phyloP scores from a whole-genome alignment of 35 echinoderm and acorn worm species.

The Anneissia japonica region DNA sequence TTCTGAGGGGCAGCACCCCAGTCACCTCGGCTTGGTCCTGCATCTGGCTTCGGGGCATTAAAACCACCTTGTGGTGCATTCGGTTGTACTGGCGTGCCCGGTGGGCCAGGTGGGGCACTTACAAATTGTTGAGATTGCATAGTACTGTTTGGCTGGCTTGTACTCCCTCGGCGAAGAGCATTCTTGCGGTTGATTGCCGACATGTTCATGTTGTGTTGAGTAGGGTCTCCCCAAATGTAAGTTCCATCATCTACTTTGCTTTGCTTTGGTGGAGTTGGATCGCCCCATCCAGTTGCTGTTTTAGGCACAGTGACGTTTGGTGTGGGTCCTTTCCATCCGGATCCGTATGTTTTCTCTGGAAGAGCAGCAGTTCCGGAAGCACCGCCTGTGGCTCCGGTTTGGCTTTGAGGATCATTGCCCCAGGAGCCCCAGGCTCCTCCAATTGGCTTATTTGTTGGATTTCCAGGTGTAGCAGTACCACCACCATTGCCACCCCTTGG shows the following conservation, averaged over 20 bases:
- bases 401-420: background rate
- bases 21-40: background rate
- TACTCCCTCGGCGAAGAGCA: conserved; percentile 13
- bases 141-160: conserved; percentile 65
- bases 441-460: background rate
- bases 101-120: conserved; percentile 32
- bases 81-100: conserved; percentile 39
- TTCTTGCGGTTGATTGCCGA: conserved; percentile 16
- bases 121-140: conserved; percentile 82
- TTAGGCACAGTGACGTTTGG: conserved; percentile 11
- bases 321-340: conserved; percentile 7
- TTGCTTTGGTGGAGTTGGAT: conserved; percentile 15
- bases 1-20: conserved; percentile 7
- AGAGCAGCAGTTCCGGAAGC: background rate
- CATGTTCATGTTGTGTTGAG: conserved; percentile 75
- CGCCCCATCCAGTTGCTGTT: conserved; percentile 33
- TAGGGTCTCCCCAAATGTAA: conserved; percentile 82
- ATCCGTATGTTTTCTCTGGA: conserved; percentile 1
- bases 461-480: background rate
- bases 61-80: conserved; percentile 11
- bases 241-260: conserved; percentile 83
- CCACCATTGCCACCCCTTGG: background rate
- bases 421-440: background rate
- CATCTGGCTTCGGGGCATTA: background rate
- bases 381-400: background rate